phyloP scores from a whole-genome alignment of 2,888 invertebrate species.

The Gnatocerus cornutus region DNA sequence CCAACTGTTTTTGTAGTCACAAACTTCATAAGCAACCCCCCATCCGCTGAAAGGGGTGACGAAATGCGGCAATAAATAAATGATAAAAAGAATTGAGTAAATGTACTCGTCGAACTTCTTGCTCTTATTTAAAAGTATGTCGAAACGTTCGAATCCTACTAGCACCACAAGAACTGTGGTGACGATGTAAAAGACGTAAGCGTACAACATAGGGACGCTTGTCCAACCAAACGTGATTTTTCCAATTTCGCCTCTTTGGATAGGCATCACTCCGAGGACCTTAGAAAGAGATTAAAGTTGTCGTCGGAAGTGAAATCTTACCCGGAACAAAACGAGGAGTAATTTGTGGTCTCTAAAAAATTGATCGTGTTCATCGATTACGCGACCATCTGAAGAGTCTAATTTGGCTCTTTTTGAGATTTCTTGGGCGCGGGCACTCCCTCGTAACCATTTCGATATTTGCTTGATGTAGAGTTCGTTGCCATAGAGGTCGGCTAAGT shows the following conservation, averaged over 20 bases:
- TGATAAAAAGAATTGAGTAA: slow-evolving; percentile 79
- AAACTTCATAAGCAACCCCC: slow-evolving; percentile 81
- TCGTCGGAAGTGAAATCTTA: slow-evolving; percentile 43
- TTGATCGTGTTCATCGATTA: slow-evolving; percentile 76
- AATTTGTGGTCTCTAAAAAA: slow-evolving; percentile 80
- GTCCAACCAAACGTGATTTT: slow-evolving; percentile 79
- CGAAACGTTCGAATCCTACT: slow-evolving; percentile 77
- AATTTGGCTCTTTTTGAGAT: slow-evolving; percentile 70
- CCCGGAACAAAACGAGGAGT: slow-evolving; percentile 75
- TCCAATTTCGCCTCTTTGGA: slow-evolving; percentile 67
- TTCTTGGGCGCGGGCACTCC: slow-evolving; percentile 63
- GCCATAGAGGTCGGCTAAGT: slow-evolving; percentile 54
- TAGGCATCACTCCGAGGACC: slow-evolving; percentile 80
- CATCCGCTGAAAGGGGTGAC: slow-evolving; percentile 82
- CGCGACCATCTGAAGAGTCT: slow-evolving; percentile 74
- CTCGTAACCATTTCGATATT: slow-evolving; percentile 52
- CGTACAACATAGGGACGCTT: slow-evolving; percentile 78
- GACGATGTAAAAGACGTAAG: slow-evolving; percentile 77
- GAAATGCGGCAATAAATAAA: slow-evolving; percentile 80
- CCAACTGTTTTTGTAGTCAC: slow-evolving; percentile 81
- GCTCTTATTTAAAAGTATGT: slow-evolving; percentile 76
- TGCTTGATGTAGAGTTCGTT: slow-evolving; percentile 52
- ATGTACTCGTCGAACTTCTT: slow-evolving; percentile 81
- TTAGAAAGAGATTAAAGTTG: slow-evolving; percentile 11
- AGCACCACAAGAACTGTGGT: slow-evolving; percentile 75